Conservation (phyloP, 2,113 vertebrate genomes). For the Corydoras maculifer region DNA sequence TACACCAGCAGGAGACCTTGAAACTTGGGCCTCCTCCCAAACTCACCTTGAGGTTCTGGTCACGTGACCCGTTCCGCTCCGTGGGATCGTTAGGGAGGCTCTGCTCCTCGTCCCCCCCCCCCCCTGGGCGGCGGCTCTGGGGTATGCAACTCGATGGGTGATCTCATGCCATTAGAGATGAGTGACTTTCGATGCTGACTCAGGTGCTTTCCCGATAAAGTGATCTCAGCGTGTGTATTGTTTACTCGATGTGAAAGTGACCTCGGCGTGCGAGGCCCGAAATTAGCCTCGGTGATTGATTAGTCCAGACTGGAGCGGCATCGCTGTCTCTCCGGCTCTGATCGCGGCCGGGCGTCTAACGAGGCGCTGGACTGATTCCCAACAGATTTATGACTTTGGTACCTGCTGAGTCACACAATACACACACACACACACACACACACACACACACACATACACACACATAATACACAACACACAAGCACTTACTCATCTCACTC, state of each 20-base stretch:
- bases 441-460: background rate
- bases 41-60: constrained; percentile 10
- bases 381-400: constrained; percentile 15
- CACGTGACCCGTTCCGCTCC: constrained; percentile 9
- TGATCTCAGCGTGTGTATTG: constrained; percentile 29
- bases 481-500: too few species aligned
- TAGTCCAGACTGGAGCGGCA: constrained; percentile 42
- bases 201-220: constrained; percentile 34
- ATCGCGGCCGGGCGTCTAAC: background rate
- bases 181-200: constrained; percentile 20
- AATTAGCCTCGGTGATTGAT: constrained; percentile 44
- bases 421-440: background rate
- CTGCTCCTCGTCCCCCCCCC: background rate
- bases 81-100: constrained; percentile 28
- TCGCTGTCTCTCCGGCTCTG: constrained; percentile 36
- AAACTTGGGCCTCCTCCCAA: background rate
- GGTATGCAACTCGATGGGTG: too few species aligned
- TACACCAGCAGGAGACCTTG: background rate
- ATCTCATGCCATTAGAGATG: too few species aligned
- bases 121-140: too few species aligned
- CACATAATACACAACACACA: too few species aligned
- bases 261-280: constrained; percentile 11
- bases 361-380: constrained; percentile 22
- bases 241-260: constrained; percentile 31
- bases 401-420: constrained; percentile 1